Base-by-base conservation (phyloP, 2,797 vertebrate species). In the Gallinago nigripennis region DNA sequence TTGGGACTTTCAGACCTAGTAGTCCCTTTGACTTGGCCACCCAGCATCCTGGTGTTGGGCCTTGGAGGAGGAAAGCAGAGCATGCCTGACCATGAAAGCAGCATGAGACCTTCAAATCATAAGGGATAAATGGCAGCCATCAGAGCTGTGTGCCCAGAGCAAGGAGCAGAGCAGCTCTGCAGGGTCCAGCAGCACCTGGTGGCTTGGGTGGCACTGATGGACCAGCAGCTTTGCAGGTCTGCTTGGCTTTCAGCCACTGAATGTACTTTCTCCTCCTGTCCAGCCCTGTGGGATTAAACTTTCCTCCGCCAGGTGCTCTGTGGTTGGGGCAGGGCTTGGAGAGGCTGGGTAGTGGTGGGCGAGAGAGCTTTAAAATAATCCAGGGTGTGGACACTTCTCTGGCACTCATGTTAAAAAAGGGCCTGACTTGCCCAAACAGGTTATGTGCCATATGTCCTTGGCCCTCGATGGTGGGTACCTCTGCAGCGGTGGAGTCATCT, bases 341-440 rank as follows among this genome's bases (percentile, higher is more conserved):
- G 14, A 93, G 37, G 1, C 50, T 78, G 54, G 33, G 8, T 69
- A 50, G 30, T 79, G 77, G 76, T 86, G 88, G 66, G 66, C 5
- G 7, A 94, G 86, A 57, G 64, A 69, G 28, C 76, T 94, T 86
- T 92, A 94, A 94, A 96, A 86, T 90, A 95, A 90, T 53, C 60
- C 64, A 83, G 79, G 87, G 87, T 75, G 91, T 91, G 93, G 65
- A 91, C 72, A 86, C 5, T 12, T 77, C 56, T 57, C 79, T 61
- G 57, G 48, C 50, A 94, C 61, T 64, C 18, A 1, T 39, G 45
- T 24, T 86, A 30, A 28, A 57, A 61, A 81, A 92, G 45, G 35
- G 57, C 53, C 82, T 88, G 61, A 60, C 87, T 94, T 96, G 91
- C 54, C 93, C 72, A 43, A 90, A 86, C 85, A 81, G 24, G 94